Conservation (phyloP, 1,140 invertebrate genomes). For the Pemphigus obesinymphae region DNA sequence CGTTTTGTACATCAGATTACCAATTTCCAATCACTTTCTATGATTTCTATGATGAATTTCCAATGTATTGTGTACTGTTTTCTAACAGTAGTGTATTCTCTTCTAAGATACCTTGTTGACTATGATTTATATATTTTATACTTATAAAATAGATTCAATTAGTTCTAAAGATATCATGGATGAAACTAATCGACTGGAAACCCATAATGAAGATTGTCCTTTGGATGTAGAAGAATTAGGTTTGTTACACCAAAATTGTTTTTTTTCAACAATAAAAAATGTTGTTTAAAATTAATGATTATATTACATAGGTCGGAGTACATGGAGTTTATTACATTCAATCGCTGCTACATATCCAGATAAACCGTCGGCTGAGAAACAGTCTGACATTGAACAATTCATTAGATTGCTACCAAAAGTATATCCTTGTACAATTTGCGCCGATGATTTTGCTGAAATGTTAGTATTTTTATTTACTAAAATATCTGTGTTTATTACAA, state of each 20-base stretch:
- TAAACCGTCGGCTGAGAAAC: conserved; percentile 69
- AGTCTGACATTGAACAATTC: conserved; percentile 75
- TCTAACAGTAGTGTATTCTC: too few species aligned
- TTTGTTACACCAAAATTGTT: too few species aligned
- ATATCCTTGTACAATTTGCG: conserved; percentile 93
- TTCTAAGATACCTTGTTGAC: too few species aligned
- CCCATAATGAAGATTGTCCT: not conserved
- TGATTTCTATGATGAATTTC: too few species aligned
- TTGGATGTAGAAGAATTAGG: conserved; percentile 11
- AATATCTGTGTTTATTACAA: too few species aligned
- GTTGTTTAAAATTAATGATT: too few species aligned
- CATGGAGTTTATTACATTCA: conserved; percentile 94
- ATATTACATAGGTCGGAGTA: conserved; percentile 58
- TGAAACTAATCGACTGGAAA: not conserved
- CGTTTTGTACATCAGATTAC: too few species aligned
- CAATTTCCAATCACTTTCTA: not conserved
- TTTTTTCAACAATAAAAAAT: not conserved
- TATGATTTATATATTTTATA: not conserved
- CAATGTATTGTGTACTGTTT: too few species aligned
- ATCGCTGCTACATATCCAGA: conserved; percentile 94
- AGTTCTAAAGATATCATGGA: not conserved
- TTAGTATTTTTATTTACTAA: conserved; percentile 53
- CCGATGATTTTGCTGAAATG: conserved; percentile 81
- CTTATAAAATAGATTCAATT: not conserved
- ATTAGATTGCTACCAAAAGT: conserved; percentile 82